Base-by-base conservation (phyloP, 2,113 vertebrate species). In the Megaceryle maxima region DNA sequence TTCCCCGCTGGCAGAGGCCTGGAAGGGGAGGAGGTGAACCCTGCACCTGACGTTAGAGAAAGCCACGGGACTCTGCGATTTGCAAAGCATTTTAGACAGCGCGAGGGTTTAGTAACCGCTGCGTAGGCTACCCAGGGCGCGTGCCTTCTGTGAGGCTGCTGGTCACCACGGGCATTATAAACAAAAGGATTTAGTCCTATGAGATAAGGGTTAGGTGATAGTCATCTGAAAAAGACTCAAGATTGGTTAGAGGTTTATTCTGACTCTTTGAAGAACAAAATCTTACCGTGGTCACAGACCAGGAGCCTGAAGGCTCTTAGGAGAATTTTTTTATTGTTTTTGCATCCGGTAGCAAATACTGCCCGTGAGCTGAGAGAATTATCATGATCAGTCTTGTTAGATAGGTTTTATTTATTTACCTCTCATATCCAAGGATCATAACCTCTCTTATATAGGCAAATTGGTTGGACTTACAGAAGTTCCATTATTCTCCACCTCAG, bases 381-480 rank as follows among this genome's bases (percentile, higher is more conserved):
- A 87, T 75, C 93, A 92, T 11, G 17, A 60, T 70, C 63, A 69
- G 59, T 78, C 74, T 83, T 67, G 16, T 78, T 84, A 80, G 55
- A 89, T 11, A 21, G 78, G 63, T 95, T 96, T 92, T 83, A 83
- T 76, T 95, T 82, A 81, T 93, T 75, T 93, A 90, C 5, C 18
- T 77, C 46, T 84, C 72, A 59, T 33, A 86, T 66, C 57, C 82
- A 90, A 46, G 50, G 88, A 86, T 92, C 57, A 76, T 84, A 72
- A 83, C 15, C 33, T 92, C 78, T 79, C 44, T 66, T 79, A 62
- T 24, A 63, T 2, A 50, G 81, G 67, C 35, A 72, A 94, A 91
- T 89, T 94, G 35, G 74, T 77, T 83, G 91, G 72, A 96, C 31
- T 82, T 43, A 28, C 48, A 90, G 31, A 94, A 60, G 33, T 92